Evolutionary conservation across 2,888 invertebrate species (phyloP).

Genomic region (Chorisops tibialis): DNA sequence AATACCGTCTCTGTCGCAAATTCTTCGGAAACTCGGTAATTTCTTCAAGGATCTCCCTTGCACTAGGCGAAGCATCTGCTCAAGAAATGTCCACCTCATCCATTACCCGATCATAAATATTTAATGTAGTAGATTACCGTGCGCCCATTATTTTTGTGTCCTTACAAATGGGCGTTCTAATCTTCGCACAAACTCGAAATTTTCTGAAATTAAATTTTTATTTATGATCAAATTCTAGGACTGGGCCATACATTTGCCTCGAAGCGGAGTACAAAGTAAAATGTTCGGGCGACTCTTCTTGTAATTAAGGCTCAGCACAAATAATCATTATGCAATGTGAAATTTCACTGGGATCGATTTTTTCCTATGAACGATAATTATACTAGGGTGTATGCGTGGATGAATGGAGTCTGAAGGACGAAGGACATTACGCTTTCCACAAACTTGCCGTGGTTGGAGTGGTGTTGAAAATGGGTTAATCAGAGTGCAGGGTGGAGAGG

Average conservation of each 20-base stretch:
- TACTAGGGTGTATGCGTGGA: too few relatives aligned
- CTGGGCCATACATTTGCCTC: not conserved
- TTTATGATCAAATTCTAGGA: constrained; percentile 12
- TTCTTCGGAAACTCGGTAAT: too few relatives aligned
- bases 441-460: too few relatives aligned
- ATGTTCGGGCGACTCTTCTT: not conserved
- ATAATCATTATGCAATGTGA: constrained; percentile 10
- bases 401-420: too few relatives aligned
- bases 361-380: not conserved
- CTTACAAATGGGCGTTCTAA: not conserved
- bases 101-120: constrained; percentile 19
- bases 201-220: constrained; percentile 20
- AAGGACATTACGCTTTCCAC: too few relatives aligned
- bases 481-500: not conserved
- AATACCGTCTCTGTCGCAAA: too few relatives aligned
- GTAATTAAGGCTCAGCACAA: not conserved
- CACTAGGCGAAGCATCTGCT: not conserved
- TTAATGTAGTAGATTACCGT: constrained; percentile 14
- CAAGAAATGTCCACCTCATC: constrained; percentile 2
- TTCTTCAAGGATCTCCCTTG: too few relatives aligned
- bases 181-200: constrained; percentile 6
- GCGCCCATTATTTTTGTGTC: not conserved
- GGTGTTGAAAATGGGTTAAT: not conserved
- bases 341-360: constrained; percentile 5
- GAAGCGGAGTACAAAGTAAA: not conserved